Percentiles rank a stretch among this genome's conserved stretches.
Conservation (phyloP, 2,113 vertebrate genomes). For the Pomatorhinus ruficollis region DNA sequence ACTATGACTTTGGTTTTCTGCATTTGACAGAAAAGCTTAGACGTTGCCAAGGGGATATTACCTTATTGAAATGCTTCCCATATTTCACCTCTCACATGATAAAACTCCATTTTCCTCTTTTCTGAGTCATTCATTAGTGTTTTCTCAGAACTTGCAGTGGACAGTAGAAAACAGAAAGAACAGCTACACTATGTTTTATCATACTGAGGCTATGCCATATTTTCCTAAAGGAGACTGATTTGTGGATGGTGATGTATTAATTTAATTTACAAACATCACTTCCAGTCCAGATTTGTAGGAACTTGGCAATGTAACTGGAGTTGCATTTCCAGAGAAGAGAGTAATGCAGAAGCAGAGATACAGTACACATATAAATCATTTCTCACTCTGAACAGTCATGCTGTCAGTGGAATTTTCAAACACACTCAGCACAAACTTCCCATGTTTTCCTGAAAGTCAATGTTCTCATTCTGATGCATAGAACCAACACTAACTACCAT, state of each 20-base stretch:
- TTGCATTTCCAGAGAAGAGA: background rate
- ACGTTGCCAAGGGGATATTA: background rate
- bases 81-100: background rate
- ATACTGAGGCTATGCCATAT: background rate
- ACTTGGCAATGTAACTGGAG: background rate
- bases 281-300: background rate
- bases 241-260: background rate
- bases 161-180: background rate
- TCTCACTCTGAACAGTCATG: background rate
- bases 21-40: background rate
- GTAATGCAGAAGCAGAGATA: background rate
- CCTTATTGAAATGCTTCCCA: background rate
- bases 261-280: background rate
- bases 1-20: background rate
- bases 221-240: background rate
- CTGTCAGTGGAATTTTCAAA: background rate
- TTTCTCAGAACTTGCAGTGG: background rate
- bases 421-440: background rate
- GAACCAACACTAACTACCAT: background rate
- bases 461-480: background rate
- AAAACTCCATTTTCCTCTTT: background rate
- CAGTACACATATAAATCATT: background rate
- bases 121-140: background rate
- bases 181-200: background rate
- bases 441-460: background rate